These are phyloP conservation scores for Colossoma macropomum DNA, from an alignment of 2,113 vertebrate species.

Conservation along the genomic window DNA sequence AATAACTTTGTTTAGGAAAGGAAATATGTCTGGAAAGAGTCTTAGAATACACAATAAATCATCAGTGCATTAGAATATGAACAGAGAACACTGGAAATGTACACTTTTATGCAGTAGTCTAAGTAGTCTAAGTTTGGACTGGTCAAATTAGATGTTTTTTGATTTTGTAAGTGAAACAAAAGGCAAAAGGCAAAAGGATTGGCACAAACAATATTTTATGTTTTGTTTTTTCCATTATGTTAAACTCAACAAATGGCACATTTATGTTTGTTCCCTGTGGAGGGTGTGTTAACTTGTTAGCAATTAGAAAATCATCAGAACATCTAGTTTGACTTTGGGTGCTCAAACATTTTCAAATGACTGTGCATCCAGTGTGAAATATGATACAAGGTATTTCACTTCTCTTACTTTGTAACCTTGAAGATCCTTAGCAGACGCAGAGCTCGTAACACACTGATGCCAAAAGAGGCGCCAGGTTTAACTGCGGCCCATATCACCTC, in stretches of 20 bases:
- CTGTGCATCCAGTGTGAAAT: no score
- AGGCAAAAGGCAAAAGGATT: neutral
- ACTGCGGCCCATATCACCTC: constrained; percentile 96
- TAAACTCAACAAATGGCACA: no score
- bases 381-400: constrained; percentile 5
- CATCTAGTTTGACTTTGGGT: no score
- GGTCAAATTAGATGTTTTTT: no score
- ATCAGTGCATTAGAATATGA: constrained; percentile 17
- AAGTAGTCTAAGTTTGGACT: no score
- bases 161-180: no score
- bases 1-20: constrained; percentile 35
- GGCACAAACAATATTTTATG: neutral
- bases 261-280: no score
- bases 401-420: constrained; percentile 95
- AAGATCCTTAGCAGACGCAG: constrained; percentile 92
- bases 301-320: no score
- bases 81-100: constrained; percentile 4
- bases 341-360: no score
- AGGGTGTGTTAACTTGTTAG: no score
- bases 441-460: constrained; percentile 92
- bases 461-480: constrained; percentile 93
- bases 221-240: no score
- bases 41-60: constrained; percentile 31
- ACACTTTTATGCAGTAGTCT: no score
- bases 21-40: constrained; percentile 20